Evolutionary conservation across 2,797 vertebrate genomes (phyloP).

Genomic region (Sternotherus odoratus): DNA sequence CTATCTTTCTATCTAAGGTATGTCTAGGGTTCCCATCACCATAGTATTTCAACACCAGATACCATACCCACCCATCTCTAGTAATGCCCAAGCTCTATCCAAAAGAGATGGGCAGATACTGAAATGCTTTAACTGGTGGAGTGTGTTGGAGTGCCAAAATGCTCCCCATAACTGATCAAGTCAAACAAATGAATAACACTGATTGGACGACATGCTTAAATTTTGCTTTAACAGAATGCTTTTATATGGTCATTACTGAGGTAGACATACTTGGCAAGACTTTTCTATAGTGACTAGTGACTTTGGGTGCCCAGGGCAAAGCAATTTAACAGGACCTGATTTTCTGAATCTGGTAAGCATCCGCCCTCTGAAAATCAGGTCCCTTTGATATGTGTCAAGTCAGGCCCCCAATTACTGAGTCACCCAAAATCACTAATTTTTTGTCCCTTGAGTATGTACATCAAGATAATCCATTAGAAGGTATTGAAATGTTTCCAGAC

Average conservation of each 20-base stretch:
- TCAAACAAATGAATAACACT: not conserved
- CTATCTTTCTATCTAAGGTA: not conserved
- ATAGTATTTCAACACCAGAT: not conserved
- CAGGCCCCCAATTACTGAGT: not conserved
- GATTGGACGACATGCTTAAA: not conserved
- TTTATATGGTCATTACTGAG: not conserved
- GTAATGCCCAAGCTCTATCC: not conserved
- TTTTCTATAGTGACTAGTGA: not conserved
- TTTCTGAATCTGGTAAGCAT: not conserved
- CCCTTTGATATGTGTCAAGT: not conserved
- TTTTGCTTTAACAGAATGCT: not conserved
- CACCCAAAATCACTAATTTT: not conserved
- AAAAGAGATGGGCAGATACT: not conserved
- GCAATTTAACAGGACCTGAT: not conserved
- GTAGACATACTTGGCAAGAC: not conserved
- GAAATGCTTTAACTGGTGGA: not conserved
- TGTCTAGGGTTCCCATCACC: slow-evolving; percentile 1
- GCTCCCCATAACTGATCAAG: not conserved
- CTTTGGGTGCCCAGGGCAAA: not conserved
- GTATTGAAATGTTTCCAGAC: not conserved
- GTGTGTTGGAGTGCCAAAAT: not conserved
- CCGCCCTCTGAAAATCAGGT: not conserved
- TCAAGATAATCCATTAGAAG: not conserved
- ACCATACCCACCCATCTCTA: not conserved
- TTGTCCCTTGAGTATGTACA: not conserved